Conservation (phyloP, 2,888 invertebrate species). For the Euplexia lucipara region DNA sequence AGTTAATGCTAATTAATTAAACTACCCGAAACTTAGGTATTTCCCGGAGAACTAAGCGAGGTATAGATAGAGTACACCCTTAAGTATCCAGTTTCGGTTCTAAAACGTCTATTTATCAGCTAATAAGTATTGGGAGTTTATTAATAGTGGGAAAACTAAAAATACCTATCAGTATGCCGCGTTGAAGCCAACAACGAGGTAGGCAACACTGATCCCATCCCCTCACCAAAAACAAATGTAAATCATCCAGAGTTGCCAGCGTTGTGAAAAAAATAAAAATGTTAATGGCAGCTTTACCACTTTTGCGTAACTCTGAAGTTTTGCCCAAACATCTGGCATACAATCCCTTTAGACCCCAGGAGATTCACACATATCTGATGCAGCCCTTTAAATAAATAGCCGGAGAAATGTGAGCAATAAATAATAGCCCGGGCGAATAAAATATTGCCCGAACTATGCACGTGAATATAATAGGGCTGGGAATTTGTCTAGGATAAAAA, state of each 20-base stretch:
- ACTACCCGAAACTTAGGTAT: no score
- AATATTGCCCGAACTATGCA: conserved; percentile 59
- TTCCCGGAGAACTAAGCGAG: no score
- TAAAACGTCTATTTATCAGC: no score
- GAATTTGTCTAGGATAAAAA: conserved; percentile 62
- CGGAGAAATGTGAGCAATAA: conserved; percentile 40
- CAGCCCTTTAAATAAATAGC: conserved; percentile 54
- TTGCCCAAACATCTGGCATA: conserved; percentile 39
- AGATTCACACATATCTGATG: conserved; percentile 37
- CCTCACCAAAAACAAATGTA: not conserved
- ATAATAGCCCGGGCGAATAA: conserved; percentile 44
- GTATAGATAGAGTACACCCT: no score
- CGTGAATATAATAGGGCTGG: conserved; percentile 56
- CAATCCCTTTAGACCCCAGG: conserved; percentile 29
- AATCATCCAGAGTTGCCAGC: not conserved
- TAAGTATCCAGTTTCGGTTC: no score
- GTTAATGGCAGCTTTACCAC: conserved; percentile 25
- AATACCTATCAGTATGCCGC: no score
- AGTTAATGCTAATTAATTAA: no score
- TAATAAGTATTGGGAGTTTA: no score
- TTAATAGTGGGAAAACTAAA: no score
- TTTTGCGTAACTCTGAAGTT: conserved; percentile 22
- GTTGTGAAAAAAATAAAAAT: conserved; percentile 18
- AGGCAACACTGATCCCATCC: not conserved
- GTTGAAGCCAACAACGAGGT: no score